Evolutionary conservation across 2,113 vertebrate species (phyloP), one percentile per base, ranked within the genome.

Genomic region (Alethe diademata): DNA sequence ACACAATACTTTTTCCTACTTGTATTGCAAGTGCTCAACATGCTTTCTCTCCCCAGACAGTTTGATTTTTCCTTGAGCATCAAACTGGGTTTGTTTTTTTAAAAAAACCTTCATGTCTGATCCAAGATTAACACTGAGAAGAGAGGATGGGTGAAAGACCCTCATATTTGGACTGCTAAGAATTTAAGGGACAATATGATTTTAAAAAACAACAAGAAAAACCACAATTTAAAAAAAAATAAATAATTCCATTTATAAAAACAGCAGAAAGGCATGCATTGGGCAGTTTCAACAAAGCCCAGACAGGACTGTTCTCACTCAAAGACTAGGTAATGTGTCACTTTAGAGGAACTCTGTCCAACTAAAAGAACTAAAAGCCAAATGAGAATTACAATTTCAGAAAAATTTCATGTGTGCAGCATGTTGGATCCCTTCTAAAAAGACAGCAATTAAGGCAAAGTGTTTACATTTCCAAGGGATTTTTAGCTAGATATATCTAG

Each of bases 41-140:
- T 19, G 4, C 2, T 85, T 84, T 72, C 5, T 80, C 3, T 78
- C 43, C 51, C 12, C 38, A 69, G 66, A 26, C 9, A 56, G 11
- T 11, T 66, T 11, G 19, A 28, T 5, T 67, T 69, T 58, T 33
- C 6, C 22, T 74, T 83, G 19, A 72, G 14, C 17, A 45, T 33
- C 43, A 81, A 8, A 47, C 3, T 28, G 4, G 3, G 0, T 8
- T 33, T 7, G 4, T 33, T 33, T 56, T 14, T 0, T 25, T 25
- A 26, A 8, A 5, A 42, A 78, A 91, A 12, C 0, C 3, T 76
- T 79, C 8, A 25, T n/a, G 19, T 11, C 8, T 88, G 18, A 38
- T 54, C 29, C 38, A 83, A 42, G 31, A 31, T 1, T 1, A 93
- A 18, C 13, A n/a, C 3, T 22, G 38, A 86, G 35, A 85, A 14